A percentile compares a stretch with the other conserved stretches of the same genome.
Conservation (phyloP, 2,797 vertebrate species). For the Pseudochaenichthys georgianus region DNA sequence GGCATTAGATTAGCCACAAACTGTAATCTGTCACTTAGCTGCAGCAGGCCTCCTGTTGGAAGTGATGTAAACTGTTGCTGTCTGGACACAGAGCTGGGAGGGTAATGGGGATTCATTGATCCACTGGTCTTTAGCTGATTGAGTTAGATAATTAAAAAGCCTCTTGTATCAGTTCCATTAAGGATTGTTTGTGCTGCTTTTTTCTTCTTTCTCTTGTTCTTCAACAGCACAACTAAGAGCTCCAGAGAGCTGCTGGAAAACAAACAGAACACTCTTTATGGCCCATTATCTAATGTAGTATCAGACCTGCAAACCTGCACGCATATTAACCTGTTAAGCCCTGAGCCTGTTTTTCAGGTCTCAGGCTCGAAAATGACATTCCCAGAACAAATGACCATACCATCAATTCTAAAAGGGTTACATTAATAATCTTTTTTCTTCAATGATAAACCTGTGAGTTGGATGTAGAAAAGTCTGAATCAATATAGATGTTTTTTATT, state of each 20-base stretch:
- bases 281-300: slow-evolving; percentile 21
- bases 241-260: slow-evolving; percentile 52
- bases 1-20: slow-evolving; percentile 86
- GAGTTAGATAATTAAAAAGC: slow-evolving; percentile 91
- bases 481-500: too few species aligned
- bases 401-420: too few species aligned
- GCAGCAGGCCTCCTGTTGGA: slow-evolving; percentile 78
- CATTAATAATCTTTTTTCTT: too few species aligned
- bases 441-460: too few species aligned
- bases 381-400: too few species aligned
- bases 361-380: too few species aligned
- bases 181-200: slow-evolving; percentile 86
- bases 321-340: too few species aligned
- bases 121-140: slow-evolving; percentile 87
- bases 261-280: slow-evolving; percentile 39
- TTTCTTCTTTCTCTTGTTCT: slow-evolving; percentile 70
- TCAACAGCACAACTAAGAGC: slow-evolving; percentile 70
- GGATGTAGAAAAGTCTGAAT: too few species aligned
- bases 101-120: slow-evolving; percentile 89
- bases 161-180: slow-evolving; percentile 89
- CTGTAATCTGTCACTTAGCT: slow-evolving; percentile 88
- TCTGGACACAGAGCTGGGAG: slow-evolving; percentile 78
- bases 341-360: too few species aligned
- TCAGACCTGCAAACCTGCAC: too few species aligned
- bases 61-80: slow-evolving; percentile 83